Percentiles rank a stretch among this genome's conserved stretches.
Evolutionary conservation across 2,888 invertebrate genomes (phyloP).

Genomic region (Bugula neritina): DNA sequence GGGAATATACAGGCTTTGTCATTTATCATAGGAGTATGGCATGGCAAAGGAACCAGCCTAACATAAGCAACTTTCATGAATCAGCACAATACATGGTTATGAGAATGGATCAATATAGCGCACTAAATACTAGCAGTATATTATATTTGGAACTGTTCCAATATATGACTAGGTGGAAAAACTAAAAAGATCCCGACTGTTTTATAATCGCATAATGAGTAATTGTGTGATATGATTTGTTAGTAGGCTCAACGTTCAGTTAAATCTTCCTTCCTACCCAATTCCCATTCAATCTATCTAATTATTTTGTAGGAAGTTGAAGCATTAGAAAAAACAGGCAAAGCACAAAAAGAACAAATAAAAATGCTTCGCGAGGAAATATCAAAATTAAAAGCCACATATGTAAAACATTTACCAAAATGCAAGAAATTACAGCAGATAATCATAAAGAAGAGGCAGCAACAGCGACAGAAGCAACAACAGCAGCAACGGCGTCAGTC

Average conservation of each 20-base stretch:
- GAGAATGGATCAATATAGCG: too few species aligned
- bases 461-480: background rate
- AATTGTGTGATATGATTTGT: background rate
- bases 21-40: too few species aligned
- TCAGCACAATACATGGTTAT: too few species aligned
- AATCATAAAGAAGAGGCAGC: background rate
- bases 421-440: background rate
- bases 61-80: too few species aligned
- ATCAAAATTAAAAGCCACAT: background rate
- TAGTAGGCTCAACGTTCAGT: too few species aligned
- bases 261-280: too few species aligned
- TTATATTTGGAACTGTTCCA: background rate
- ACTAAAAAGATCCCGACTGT: background rate
- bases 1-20: too few species aligned
- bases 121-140: too few species aligned
- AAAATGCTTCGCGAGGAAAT: background rate
- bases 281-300: too few species aligned
- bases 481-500: background rate
- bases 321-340: background rate
- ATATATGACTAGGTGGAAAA: background rate
- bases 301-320: background rate
- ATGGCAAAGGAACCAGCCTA: too few species aligned
- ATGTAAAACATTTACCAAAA: background rate
- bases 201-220: background rate
- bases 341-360: background rate